Evolutionary conservation across 1,140 invertebrate species (phyloP), one percentile per base, ranked within the genome.

Genomic region (Nasonia giraulti): DNA sequence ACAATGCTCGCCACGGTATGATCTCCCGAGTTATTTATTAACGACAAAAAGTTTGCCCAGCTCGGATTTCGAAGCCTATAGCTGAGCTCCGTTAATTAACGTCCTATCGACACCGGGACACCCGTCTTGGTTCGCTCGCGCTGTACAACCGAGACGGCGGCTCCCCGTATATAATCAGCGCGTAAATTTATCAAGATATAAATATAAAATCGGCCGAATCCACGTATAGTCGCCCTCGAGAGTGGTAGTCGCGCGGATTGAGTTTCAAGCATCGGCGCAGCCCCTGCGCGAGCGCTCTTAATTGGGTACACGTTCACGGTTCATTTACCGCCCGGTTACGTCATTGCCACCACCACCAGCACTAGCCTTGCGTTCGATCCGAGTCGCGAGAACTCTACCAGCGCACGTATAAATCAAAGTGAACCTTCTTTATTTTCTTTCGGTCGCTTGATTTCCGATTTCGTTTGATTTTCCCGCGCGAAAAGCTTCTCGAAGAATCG

Each of bases 131-230:
- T 33, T 6, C 23, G 20, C 17, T 37, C 5, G 27, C 5, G 27
- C 2, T 31, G 31, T 27, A 31, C 8, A 17, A 7, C 27, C 27
- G 27, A 27, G 27, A 0, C 27, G 27, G 27, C 27, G 27, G 27
- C 0, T 17, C 14, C 23, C 66, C 0, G 37, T 5, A 37, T 37
- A 37, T 44, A 69, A 71, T 71, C 62, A 74, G 33, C 80, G 47
- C 12, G 4, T 81, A 73, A 81, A 81, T 74, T 73, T 55, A 81
- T 81, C 80, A 74, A 55, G 23, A 10, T 12, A 50, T 20, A 55
- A 73, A 81, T 81, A 81, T 69, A 50, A 71, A 80, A 80, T 80
- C 40, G 78, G 17, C 20, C 23, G 68, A 71, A 71, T 71, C 12
- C 27, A 8, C 68, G 68, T 20, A 66, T 4, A 37, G 33, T 17